Conservation (phyloP, 2,113 vertebrate genomes). For the Oenanthe melanoleuca region DNA sequence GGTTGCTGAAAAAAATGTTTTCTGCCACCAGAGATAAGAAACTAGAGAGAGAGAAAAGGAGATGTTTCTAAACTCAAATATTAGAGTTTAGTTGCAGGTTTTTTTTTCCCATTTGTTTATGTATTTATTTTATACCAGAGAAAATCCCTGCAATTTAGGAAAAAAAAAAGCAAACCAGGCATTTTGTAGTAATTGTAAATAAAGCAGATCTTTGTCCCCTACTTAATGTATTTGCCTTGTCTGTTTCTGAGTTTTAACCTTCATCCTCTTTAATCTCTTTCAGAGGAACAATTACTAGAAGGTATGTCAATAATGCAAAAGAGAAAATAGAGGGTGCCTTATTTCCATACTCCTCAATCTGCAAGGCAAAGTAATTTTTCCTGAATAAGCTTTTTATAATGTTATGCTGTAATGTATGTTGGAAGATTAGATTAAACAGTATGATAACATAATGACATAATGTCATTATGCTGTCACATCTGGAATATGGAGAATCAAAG, state of each 20-base stretch:
- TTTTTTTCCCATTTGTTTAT: neutral
- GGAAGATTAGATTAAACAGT: constrained; percentile 31
- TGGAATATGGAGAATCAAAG: neutral
- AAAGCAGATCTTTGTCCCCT: neutral
- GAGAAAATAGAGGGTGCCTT: neutral
- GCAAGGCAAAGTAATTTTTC: constrained; percentile 44
- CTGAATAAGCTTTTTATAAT: neutral
- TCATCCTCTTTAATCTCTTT: constrained; percentile 24
- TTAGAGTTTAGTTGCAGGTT: neutral
- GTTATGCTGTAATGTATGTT: neutral
- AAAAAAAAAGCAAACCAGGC: neutral
- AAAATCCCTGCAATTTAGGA: neutral
- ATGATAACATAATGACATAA: constrained; percentile 7
- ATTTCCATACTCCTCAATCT: constrained; percentile 14
- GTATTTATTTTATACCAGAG: neutral
- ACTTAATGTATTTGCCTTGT: neutral
- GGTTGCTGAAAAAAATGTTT: neutral
- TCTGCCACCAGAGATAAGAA: constrained; percentile 34
- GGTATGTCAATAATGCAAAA: constrained; percentile 49
- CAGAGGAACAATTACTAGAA: constrained; percentile 31
- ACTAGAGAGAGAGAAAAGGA: constrained; percentile 14
- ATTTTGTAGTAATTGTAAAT: neutral
- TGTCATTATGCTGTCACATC: neutral
- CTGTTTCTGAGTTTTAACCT: constrained; percentile 33
- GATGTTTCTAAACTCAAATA: constrained; percentile 3